Evolutionary conservation across 2,888 invertebrate species (phyloP).

Genomic region (Cataglyphis albicans): DNA sequence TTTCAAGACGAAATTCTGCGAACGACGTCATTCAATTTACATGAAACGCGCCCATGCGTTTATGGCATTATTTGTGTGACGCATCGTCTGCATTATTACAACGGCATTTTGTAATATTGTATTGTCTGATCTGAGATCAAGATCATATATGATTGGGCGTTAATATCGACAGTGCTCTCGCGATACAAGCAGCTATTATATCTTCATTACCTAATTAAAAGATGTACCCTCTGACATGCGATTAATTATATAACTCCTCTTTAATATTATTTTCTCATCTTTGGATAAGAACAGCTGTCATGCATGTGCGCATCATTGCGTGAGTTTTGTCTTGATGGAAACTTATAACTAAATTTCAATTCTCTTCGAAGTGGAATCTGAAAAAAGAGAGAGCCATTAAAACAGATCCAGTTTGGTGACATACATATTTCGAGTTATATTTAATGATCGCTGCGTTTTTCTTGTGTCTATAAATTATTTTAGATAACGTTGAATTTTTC

Average conservation of each 20-base stretch:
- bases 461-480: neutral
- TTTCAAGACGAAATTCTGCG: neutral
- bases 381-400: neutral
- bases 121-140: neutral
- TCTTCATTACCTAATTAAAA: constrained; percentile 61
- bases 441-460: neutral
- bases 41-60: neutral
- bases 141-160: neutral
- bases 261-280: constrained; percentile 10
- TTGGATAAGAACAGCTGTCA: constrained; percentile 33
- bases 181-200: neutral
- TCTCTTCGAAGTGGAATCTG: neutral
- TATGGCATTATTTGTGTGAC: neutral
- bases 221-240: constrained; percentile 42
- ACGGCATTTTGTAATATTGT: neutral
- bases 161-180: neutral
- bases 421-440: neutral
- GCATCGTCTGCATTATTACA: neutral
- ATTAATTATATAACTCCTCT: constrained; percentile 64
- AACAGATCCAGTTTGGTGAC: neutral
- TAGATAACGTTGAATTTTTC: neutral
- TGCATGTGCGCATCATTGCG: neutral
- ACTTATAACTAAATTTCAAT: neutral
- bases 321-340: neutral
- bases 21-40: neutral